A percentile compares a stretch with the other conserved stretches of the same genome.
Evolutionary conservation across 2,888 invertebrate genomes (phyloP).

Genomic region (Tetrapedia diversipes): DNA sequence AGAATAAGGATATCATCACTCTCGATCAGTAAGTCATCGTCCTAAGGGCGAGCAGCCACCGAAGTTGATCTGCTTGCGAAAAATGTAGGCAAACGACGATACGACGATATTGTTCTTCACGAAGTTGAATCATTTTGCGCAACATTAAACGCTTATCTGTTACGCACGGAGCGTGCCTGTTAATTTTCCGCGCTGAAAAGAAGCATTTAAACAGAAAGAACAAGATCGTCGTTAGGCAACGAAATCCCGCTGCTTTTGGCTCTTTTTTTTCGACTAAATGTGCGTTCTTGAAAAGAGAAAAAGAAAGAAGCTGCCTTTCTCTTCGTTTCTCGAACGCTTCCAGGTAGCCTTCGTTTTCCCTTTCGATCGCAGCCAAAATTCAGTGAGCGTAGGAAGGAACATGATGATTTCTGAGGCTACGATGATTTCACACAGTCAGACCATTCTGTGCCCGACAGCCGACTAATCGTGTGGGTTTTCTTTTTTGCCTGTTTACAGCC

Average conservation of each 20-base stretch:
- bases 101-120: not conserved
- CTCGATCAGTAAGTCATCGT: constrained; percentile 95
- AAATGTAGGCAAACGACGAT: too few relatives aligned
- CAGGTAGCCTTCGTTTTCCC: constrained; percentile 3
- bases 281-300: not conserved
- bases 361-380: not conserved
- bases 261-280: constrained; percentile 13
- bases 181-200: too few relatives aligned
- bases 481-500: constrained; percentile 78
- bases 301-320: not conserved
- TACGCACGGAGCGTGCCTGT: too few relatives aligned
- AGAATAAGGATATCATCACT: constrained; percentile 94
- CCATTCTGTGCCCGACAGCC: constrained; percentile 6
- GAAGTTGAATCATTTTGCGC: too few relatives aligned
- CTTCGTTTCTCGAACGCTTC: not conserved
- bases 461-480: constrained; percentile 75
- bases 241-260: constrained; percentile 13
- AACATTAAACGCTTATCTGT: too few relatives aligned
- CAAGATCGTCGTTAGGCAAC: constrained; percentile 7
- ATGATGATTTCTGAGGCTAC: constrained; percentile 55
- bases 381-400: constrained; percentile 12
- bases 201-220: not conserved
- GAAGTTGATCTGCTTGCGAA: not conserved
- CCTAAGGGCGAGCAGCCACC: too few relatives aligned
- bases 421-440: constrained; percentile 33